These are phyloP conservation scores for Echinometra lucunter DNA, from an alignment of 53 echinoderm and acorn worm genomes.

Conservation along the genomic window DNA sequence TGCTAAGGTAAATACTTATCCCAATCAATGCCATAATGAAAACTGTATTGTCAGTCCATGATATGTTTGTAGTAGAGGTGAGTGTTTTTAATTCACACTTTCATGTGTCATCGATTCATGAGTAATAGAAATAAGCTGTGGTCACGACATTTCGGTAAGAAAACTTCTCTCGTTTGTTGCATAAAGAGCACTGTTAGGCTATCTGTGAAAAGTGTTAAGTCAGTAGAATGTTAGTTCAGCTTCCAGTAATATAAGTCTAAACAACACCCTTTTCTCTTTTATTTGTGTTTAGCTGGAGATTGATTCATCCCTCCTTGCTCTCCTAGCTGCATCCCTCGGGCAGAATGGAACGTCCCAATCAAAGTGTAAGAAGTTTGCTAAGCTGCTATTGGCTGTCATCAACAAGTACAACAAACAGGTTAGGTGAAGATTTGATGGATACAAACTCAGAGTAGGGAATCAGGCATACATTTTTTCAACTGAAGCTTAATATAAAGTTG, in stretches of 20 bases:
- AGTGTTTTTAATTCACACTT: no score
- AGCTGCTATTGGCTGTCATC: conserved; percentile 74
- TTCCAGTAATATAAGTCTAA: neutral
- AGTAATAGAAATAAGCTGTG: no score
- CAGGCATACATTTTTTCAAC: no score
- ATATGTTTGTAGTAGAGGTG: no score
- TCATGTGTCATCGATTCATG: no score
- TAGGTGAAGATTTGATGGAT: neutral
- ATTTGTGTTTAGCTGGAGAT: conserved; percentile 65
- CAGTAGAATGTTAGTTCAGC: no score
- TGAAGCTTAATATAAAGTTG: no score
- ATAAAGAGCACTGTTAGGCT: no score
- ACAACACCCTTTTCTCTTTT: neutral
- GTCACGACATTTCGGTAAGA: no score
- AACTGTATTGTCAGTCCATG: no score
- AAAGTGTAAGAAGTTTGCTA: conserved; percentile 80
- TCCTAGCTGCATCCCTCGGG: conserved; percentile 61
- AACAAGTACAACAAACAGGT: conserved; percentile 81
- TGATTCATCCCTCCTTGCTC: conserved; percentile 54
- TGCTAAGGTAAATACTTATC: conserved; percentile 67
- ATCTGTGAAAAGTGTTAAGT: no score
- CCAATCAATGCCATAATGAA: neutral
- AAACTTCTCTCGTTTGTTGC: neutral
- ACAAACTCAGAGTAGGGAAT: no score
- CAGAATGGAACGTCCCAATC: conserved; percentile 69